Evolutionary conservation across 2,797 vertebrate species (phyloP), one percentile per base, ranked within the genome.

Genomic region (Dromococcyx pavoninus): DNA sequence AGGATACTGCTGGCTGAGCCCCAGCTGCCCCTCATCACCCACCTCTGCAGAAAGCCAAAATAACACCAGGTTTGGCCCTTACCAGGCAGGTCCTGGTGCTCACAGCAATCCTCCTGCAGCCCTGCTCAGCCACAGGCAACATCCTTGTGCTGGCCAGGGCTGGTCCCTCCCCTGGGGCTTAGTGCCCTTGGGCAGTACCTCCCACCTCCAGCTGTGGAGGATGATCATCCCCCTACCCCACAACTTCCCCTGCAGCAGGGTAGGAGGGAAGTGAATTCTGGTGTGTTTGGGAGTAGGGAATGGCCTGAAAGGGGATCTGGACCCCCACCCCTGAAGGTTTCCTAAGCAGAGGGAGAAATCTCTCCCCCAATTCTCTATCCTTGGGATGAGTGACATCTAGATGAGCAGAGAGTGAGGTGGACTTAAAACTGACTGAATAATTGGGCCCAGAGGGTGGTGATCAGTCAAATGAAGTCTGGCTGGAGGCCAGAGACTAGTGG

Each of bases 391-490:
- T 39, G 51, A 53, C 46, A 43, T 18, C 6, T 43, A 64, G 51
- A 48, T 11, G 56, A 10, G 28, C 44, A 65, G 64, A 51, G 70
- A 86, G 21, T 51, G 44, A 74, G 21, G 51, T 44, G 74, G 74
- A 54, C 46, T 22, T 21, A 74, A 0, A 39, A 53, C 66, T 2
- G 0, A n/a, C 1, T n/a, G n/a, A n/a, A n/a, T n/a, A n/a, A n/a
- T n/a, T n/a, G n/a, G n/a, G n/a, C n/a, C n/a, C n/a, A n/a, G n/a
- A n/a, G n/a, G n/a, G n/a, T n/a, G n/a, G n/a, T n/a, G n/a, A n/a
- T n/a, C n/a, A n/a, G n/a, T n/a, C n/a, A n/a, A n/a, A n/a, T n/a
- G n/a, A n/a, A n/a, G n/a, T n/a, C n/a, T n/a, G n/a, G n/a, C n/a
- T n/a, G n/a, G n/a, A n/a, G n/a, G n/a, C n/a, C n/a, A n/a, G n/a